Conservation (phyloP, 37 sponge, comb jelly and placozoan genomes). For the Agelas oroides region DNA sequence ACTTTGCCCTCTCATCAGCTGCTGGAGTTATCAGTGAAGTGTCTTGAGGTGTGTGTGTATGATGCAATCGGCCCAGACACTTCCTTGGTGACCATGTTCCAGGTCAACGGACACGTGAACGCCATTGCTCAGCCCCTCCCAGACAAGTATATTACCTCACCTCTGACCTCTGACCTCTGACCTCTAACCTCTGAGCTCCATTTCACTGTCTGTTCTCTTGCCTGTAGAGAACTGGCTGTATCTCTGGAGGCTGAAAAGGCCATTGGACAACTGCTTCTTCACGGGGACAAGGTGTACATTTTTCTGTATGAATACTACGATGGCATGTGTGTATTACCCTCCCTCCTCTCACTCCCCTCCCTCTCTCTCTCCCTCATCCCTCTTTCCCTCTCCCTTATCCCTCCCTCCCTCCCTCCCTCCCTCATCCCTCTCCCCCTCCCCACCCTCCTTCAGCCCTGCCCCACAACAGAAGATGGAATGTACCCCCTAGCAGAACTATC, state of each 20-base stretch:
- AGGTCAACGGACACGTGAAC: conserved; percentile 8
- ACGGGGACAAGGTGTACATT: conserved; percentile 14
- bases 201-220: neutral
- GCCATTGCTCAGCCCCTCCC: conserved; percentile 50
- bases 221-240: conserved; percentile 47
- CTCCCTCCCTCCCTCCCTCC: neutral
- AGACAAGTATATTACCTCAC: conserved; percentile 3
- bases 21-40: conserved; percentile 35
- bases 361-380: neutral
- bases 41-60: conserved; percentile 41
- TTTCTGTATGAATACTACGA: neutral
- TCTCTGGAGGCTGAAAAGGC: conserved; percentile 43
- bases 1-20: neutral
- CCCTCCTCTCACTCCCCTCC: neutral
- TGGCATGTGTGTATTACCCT: too few relatives aligned
- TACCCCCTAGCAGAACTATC: conserved; percentile 25
- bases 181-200: too few relatives aligned
- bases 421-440: neutral
- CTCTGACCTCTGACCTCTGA: too few relatives aligned
- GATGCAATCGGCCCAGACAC: neutral
- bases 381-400: neutral
- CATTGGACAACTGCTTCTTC: conserved; percentile 12
- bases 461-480: conserved; percentile 29
- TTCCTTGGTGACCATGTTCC: conserved; percentile 4
- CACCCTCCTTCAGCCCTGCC: neutral